Conservation (phyloP, 2,113 vertebrate genomes). For the Cichladusa arquata region DNA sequence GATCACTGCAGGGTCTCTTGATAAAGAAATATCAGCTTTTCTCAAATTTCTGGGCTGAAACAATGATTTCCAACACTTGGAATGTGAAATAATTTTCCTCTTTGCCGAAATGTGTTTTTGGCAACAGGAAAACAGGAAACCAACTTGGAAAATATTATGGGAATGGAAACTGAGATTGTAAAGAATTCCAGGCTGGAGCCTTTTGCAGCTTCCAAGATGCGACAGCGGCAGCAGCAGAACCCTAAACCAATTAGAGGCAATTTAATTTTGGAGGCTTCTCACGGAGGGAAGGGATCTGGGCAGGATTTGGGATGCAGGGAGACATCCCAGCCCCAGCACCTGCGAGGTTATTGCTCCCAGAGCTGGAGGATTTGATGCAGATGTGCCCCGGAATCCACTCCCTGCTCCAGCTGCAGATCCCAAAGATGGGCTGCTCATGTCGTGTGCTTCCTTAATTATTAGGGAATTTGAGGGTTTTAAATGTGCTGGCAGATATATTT, state of each 20-base stretch:
- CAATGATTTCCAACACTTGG: background rate
- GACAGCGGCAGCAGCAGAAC: background rate
- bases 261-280: background rate
- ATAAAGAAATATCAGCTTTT: background rate
- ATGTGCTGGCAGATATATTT: background rate
- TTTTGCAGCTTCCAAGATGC: background rate
- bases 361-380: background rate
- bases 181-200: background rate
- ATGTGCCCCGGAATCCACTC: background rate
- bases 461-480: background rate
- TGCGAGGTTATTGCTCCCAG: conserved; percentile 8
- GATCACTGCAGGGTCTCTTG: background rate
- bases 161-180: background rate
- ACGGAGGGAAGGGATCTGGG: background rate
- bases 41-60: background rate
- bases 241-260: conserved; percentile 21
- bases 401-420: background rate
- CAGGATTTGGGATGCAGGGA: background rate
- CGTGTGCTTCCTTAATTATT: background rate
- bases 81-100: background rate
- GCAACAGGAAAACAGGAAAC: conserved; percentile 36
- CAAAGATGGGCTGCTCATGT: background rate
- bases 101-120: background rate
- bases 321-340: background rate
- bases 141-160: conserved; percentile 21